Base-by-base conservation (phyloP, 2,113 vertebrate species). In the Anhinga anhinga region DNA sequence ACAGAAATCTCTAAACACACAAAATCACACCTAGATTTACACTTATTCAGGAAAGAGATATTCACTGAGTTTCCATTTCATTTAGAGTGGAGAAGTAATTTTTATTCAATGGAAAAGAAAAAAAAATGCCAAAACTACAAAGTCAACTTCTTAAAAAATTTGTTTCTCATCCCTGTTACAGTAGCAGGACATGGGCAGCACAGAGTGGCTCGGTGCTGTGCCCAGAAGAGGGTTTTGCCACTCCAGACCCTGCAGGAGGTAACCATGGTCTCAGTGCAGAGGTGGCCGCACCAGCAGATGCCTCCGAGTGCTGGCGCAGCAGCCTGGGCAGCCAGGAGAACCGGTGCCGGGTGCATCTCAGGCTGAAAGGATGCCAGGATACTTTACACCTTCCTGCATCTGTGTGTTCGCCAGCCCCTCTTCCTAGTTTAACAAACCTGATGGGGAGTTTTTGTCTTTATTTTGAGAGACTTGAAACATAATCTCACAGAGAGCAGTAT, bases 221-320 rank as follows among this genome's bases (percentile, higher is more conserved):
- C 42, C 20, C 22, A 65, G 15, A 38, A 63, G 45, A 77, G 11
- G 11, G 3, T 26, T 84, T 71, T 93, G 32, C 8, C 22, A 4
- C n/a, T 67, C 10, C 49, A 59, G 45, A 21, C 4, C 9, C 11
- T 16, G 9, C 8, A 23, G 56, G 30, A 56, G 19, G 29, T 17
- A n/a, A 16, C 23, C 7, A 2, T 0, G 4, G 44, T 12, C 47
- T 26, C 1, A 7, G 16, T 11, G 52, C 32, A 14, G 45, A 30
- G 30, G 8, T 3, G 10, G 1, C 10, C 15, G 11, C 69, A 34
- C 10, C 42, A 63, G 58, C 9, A 80, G 78, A 32, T 0, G 0
- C 15, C 23, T 55, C 59, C 2, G 1, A 15, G 21, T 5, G 44
- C 47, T 1, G 1, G 12, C 12, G 11, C 44, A 40, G 71, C 30